Conservation (phyloP, 1,140 invertebrate genomes). For the Sycobia sp. region DNA sequence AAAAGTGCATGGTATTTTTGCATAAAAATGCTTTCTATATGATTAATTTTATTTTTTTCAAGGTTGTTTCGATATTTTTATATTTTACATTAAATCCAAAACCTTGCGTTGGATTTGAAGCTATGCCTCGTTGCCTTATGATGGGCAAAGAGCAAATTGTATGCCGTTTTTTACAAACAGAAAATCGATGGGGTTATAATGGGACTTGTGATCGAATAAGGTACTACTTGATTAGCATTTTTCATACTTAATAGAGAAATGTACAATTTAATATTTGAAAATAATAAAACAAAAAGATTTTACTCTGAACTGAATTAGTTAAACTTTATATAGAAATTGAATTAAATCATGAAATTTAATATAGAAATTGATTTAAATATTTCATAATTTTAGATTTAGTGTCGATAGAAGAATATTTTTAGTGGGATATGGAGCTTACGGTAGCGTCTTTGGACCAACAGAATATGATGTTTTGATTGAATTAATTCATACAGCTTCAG, state of each 20-base stretch:
- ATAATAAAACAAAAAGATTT: too few relatives aligned
- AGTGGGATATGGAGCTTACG: constrained; percentile 87
- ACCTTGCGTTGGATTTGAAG: constrained; percentile 73
- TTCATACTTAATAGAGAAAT: too few relatives aligned
- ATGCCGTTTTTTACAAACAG: constrained; percentile 80
- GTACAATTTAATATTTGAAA: too few relatives aligned
- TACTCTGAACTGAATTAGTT: too few relatives aligned
- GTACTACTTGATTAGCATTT: constrained; percentile 50
- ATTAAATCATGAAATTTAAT: too few relatives aligned
- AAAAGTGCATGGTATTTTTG: too few relatives aligned
- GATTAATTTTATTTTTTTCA: constrained; percentile 29
- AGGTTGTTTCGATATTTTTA: constrained; percentile 78
- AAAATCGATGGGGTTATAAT: constrained; percentile 86
- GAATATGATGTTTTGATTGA: constrained; percentile 83
- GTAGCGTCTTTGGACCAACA: constrained; percentile 80
- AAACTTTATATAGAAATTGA: too few relatives aligned
- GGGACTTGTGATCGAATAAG: constrained; percentile 84
- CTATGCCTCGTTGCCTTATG: constrained; percentile 80
- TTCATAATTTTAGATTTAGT: constrained; percentile 69
- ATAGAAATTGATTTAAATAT: background rate
- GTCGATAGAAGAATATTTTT: constrained; percentile 85
- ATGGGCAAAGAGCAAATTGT: constrained; percentile 84
- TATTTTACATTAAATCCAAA: constrained; percentile 82
- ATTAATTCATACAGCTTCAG: constrained; percentile 77
- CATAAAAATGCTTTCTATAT: too few relatives aligned